Base-by-base conservation (phyloP, 2,113 vertebrate genomes). In the Myodes glareolus region DNA sequence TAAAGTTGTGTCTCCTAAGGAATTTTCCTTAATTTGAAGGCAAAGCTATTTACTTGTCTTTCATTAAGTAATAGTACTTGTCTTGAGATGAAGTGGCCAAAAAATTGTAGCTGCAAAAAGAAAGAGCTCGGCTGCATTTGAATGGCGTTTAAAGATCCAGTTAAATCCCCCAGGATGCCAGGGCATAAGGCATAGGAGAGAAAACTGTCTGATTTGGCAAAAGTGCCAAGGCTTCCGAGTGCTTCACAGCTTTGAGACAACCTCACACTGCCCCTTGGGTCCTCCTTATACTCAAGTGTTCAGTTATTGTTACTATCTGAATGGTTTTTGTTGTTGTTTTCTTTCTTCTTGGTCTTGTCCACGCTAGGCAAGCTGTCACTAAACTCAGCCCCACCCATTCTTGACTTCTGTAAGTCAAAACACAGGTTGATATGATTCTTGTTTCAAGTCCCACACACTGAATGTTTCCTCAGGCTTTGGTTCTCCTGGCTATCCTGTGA, bases 11-110 rank as follows among this genome's bases (percentile, higher is more conserved):
- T 93, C 87, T 97, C 58, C 91, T 94, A 96, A 65, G 75, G 97
- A 94, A 97, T 97, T 95, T 82, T 97, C 78, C 72, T 86, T 94
- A 93, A 96, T 97, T 91, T 87, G 61, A 95, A 97, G 93, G 50
- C 17, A 91, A 96, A 97, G 91, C 63, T 67, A 96, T 89, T 97
- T 95, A 90, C 82, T 96, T 97, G 77, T 94, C 97, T 97, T 98
- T 96, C 88, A 97, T 95, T 97, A 96, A 96, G 88, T 89, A 94
- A 96, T 98, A 97, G 92, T 94, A 94, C 91, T 97, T 94, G 78
- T 91, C 94, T 96, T 96, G 89, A 96, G 65, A 76, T 92, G 93
- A 89, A 80, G 67, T 91, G 36, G 81, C 63, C 88, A 73, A 36
- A 95, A 92, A 95, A 88, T 45, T 92, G 86, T 42, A 87, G n/a